Base-by-base conservation (phyloP, 1,140 invertebrate species). In the Mactra quadrangularis region DNA sequence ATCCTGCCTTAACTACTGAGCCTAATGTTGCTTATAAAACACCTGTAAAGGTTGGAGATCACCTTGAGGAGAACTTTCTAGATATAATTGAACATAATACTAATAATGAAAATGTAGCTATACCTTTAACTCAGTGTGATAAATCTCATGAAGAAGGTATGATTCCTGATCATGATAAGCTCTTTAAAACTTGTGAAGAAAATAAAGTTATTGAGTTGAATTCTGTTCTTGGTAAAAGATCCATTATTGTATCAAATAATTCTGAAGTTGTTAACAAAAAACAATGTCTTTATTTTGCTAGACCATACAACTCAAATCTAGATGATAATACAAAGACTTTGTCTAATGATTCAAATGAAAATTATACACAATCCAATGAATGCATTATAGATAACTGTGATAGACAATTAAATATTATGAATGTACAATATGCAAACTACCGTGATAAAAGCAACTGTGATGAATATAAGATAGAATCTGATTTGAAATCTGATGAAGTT, bases 311-410 rank as follows among this genome's bases (percentile, higher is more conserved):
- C n/a, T 4, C 4, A 9, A 55, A n/a, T n/a, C 6, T 6, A 9
- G 7, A n/a, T 55, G 27, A 6, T n/a, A 27, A 6, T n/a, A 55
- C 6, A 22, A 19, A 55, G 27, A 55, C 4, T 7, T 41, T 41
- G 15, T 15, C 38, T 41, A 15, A 7, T 41, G 15, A 7, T n/a
- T 6, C 1, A 41, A 25, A 25, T 47, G 13, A 38, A 22, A 45
- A 38, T 66, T 35, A 41, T 62, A 62, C 1, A 38, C 31, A 9
- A 55, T 4, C 6, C 7, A 47, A 25, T 66, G 41, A 45, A 38
- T 66, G 62, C 38, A 66, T 45, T 66, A 47, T 13, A 66, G 25
- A 6, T 25, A 27, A 11, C 41, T 47, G 62, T 66, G 62, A 66
- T 66, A 47, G 17, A 27, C 11, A 45, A 25, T 45, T 66, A 13